Conservation (phyloP, 2,113 vertebrate species). For the Dasypus novemcinctus region DNA sequence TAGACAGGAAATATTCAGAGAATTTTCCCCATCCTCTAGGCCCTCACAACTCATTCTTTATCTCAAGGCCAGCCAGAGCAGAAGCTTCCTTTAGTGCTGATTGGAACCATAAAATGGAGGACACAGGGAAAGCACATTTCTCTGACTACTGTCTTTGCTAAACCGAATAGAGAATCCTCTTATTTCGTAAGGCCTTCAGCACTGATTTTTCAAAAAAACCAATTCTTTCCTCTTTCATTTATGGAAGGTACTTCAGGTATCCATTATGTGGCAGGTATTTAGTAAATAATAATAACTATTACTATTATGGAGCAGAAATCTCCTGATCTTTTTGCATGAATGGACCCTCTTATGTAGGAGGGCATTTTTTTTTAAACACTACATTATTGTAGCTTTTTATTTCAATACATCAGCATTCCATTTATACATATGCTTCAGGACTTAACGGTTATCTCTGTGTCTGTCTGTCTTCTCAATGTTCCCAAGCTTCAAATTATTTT, state of each 20-base stretch:
- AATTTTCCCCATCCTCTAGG: neutral
- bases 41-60: neutral
- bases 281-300: conserved; percentile 76
- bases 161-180: conserved; percentile 45
- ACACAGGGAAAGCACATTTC: neutral
- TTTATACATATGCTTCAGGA: conserved; percentile 20
- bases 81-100: conserved; percentile 31
- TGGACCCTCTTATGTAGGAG: conserved; percentile 25
- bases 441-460: conserved; percentile 42
- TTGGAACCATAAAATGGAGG: conserved; percentile 55
- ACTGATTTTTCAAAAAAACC: conserved; percentile 22
- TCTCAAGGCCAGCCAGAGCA: conserved; percentile 18
- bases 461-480: conserved; percentile 52
- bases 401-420: conserved; percentile 35
- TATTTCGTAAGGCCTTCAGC: conserved; percentile 62
- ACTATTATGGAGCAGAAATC: conserved; percentile 60
- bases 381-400: conserved; percentile 47
- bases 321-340: conserved; percentile 51
- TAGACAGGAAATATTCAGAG: neutral
- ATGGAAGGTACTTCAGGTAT: conserved; percentile 61
- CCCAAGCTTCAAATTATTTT: neutral
- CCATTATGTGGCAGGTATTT: conserved; percentile 53
- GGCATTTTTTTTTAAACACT: conserved; percentile 48
- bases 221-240: conserved; percentile 58
- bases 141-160: conserved; percentile 34